Evolutionary conservation across 2,113 vertebrate species (phyloP).

Genomic region (Neotoma lepida): DNA sequence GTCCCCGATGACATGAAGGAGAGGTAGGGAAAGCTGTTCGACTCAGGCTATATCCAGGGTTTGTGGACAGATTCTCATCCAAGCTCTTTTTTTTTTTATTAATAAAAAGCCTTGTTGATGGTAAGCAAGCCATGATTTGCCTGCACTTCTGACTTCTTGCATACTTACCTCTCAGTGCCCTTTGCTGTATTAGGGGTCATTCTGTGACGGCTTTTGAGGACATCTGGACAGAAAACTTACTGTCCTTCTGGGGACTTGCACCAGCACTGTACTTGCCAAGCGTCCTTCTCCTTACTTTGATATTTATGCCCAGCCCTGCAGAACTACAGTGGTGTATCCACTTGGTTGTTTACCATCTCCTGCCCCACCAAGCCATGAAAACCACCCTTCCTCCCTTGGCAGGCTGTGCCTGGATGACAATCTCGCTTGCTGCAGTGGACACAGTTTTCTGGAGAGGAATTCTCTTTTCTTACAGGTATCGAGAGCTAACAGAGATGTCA

Average conservation of each 20-base stretch:
- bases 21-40: conserved; percentile 88
- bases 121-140: neutral
- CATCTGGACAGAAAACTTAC: neutral
- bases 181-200: neutral
- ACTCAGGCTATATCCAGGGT: neutral
- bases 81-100: neutral
- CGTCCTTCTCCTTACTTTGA: neutral
- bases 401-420: neutral
- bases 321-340: neutral
- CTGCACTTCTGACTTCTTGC: neutral
- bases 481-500: conserved; percentile 93
- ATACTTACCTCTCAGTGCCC: neutral
- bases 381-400: neutral
- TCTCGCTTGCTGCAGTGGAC: neutral
- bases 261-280: neutral
- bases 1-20: conserved; percentile 97
- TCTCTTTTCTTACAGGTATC: conserved; percentile 88
- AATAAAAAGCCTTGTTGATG: conserved; percentile 7
- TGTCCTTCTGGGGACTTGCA: neutral
- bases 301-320: neutral
- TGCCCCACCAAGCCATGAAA: neutral
- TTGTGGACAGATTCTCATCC: neutral
- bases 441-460: conserved; percentile 11
- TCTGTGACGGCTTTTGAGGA: neutral
- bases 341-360: neutral